These are phyloP conservation scores for Tragelaphus oryx DNA, from an alignment of 2,797 vertebrate genomes.

Conservation along the genomic window DNA sequence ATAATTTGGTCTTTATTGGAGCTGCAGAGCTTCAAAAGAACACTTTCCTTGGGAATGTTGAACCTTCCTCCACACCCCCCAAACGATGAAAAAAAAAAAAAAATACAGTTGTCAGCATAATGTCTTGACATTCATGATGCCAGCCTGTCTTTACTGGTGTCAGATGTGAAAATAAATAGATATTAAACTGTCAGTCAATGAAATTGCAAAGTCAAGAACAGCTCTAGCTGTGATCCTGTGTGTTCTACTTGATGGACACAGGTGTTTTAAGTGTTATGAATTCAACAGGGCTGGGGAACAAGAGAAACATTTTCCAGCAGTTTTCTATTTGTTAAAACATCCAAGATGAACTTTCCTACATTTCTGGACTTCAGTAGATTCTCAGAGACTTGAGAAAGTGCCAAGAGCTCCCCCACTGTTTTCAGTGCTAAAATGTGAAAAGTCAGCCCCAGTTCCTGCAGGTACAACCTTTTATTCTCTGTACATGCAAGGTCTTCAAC, in stretches of 20 bases:
- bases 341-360: constrained; percentile 73
- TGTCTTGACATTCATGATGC: constrained; percentile 85
- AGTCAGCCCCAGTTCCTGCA: constrained; percentile 36
- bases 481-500: constrained; percentile 12
- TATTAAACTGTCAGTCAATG: constrained; percentile 91
- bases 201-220: constrained; percentile 87
- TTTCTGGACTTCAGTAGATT: constrained; percentile 50
- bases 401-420: constrained; percentile 39
- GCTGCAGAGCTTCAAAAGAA: constrained; percentile 73
- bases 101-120: constrained; percentile 84
- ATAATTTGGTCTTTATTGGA: constrained; percentile 77
- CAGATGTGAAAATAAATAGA: constrained; percentile 90
- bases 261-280: constrained; percentile 84
- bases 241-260: constrained; percentile 84
- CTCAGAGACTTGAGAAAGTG: constrained; percentile 52
- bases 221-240: constrained; percentile 82
- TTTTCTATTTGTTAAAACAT: constrained; percentile 77
- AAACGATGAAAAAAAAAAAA: constrained; percentile 77
- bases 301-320: constrained; percentile 78
- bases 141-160: constrained; percentile 85
- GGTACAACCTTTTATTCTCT: background rate
- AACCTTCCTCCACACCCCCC: constrained; percentile 46
- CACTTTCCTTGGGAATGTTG: constrained; percentile 71
- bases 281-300: constrained; percentile 77
- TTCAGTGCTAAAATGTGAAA: constrained; percentile 60